These are phyloP conservation scores for Limosa lapponica DNA, from an alignment of 2,797 vertebrate species.

Conservation along the genomic window DNA sequence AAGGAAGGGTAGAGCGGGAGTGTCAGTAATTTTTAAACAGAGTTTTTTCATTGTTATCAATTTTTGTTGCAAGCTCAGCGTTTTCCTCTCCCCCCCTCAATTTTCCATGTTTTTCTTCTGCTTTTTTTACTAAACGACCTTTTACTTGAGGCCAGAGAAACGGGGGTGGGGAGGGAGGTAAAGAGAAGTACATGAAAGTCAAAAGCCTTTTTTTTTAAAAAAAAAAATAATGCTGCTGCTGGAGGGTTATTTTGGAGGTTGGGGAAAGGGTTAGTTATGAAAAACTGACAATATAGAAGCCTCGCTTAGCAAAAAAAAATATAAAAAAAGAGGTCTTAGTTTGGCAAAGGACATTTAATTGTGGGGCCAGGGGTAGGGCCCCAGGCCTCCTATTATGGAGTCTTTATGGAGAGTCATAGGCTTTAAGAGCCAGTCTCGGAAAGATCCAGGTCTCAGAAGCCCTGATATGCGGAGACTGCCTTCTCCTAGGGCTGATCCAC, in stretches of 20 bases:
- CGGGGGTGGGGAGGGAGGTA: rapidly evolving
- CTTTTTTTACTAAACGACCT: neutral
- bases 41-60: neutral
- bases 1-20: neutral
- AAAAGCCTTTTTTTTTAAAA: neutral
- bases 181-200: neutral
- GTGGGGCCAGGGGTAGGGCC: neutral
- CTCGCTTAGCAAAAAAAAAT: neutral
- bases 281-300: neutral
- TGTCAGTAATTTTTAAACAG: neutral
- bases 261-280: neutral
- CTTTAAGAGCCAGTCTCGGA: neutral
- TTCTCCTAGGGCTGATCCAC: neutral
- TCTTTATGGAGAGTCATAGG: neutral
- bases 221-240: neutral
- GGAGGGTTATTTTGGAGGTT: neutral
- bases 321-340: neutral
- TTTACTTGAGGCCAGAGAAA: neutral
- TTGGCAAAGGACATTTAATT: neutral
- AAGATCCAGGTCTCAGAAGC: neutral
- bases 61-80: neutral
- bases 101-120: neutral
- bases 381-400: neutral
- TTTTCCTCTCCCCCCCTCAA: neutral
- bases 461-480: neutral